Base-by-base conservation (phyloP, 2,888 invertebrate species). In the Drosophila prolongata region DNA sequence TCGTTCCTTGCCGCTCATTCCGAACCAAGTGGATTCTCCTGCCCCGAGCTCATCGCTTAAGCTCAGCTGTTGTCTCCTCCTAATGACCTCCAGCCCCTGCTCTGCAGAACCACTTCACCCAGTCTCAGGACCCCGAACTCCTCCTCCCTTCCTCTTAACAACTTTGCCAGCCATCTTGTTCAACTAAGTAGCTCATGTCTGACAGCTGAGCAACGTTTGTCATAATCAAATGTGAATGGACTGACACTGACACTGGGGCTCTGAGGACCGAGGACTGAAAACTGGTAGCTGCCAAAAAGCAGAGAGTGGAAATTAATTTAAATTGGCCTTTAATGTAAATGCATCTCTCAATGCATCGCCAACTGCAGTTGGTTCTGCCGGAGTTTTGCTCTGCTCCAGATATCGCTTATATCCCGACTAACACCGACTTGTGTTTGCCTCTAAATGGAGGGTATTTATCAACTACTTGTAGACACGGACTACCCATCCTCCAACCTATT, bases 311-410 rank as follows among this genome's bases (percentile, higher is more conserved):
- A 91, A 92, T 91, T 92, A 90, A 90, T 91, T 92, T 90, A 92
- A 92, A 92, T 92, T 90, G 90, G 81, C 87, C 90, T 91, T 91
- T 91, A 91, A 92, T 92, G 90, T 90, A 90, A 90, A 90, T 91
- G 85, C 90, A 92, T 92, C 88, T 90, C 90, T 91, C 91, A 91
- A 89, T 83, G 78, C 80, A 78, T 62, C 74, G 77, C 75, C 85
- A 72, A 68, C 54, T 57, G 55, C 73, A 68, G 40, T 30, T 46
- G 56, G 42, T 75, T 46, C 49, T n/a, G 40, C 19, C 19, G 3
- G 40, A 59, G 58, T n/a, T 59, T 14, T 14, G 37, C 50, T 70
- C 77, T 86, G 84, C 78, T 86, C 87, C 87, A 86, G 59, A 88
- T 83, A 82, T 75, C 76, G 77, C 71, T 71, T 68, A 56, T 69